A percentile compares a stretch with the other conserved stretches of the same genome.
These are phyloP conservation scores for Polyodon spathula DNA, from an alignment of 2,113 vertebrate species.

Conservation along the genomic window DNA sequence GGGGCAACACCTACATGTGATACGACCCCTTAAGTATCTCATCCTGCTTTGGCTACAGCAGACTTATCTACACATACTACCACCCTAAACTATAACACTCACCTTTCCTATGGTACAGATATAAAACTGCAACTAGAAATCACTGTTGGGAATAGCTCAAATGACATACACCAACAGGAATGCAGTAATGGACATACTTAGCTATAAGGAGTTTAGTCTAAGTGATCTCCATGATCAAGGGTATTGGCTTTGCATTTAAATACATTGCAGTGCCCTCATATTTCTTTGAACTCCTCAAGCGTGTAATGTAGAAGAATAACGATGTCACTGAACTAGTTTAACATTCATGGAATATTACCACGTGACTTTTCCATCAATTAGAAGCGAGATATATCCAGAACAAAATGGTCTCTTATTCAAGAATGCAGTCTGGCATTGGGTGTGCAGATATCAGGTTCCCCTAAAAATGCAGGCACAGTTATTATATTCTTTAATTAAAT, in stretches of 20 bases:
- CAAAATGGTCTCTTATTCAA: slow-evolving; percentile 2
- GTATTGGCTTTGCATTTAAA: not conserved
- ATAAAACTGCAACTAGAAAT: not conserved
- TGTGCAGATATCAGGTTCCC: slow-evolving; percentile 20
- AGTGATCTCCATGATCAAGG: not conserved
- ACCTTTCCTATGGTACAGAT: not conserved
- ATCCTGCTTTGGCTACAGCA: not conserved
- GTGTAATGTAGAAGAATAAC: not conserved
- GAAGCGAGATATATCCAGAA: not conserved
- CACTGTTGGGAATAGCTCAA: not conserved
- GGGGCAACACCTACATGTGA: not conserved
- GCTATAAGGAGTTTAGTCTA: not conserved
- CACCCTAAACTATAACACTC: not conserved
- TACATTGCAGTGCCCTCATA: not conserved
- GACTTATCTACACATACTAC: not conserved
- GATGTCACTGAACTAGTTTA: not conserved
- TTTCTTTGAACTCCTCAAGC: not conserved
- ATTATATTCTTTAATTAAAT: slow-evolving; percentile 41
- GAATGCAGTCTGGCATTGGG: not conserved
- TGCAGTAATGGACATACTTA: not conserved
- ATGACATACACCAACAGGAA: not conserved
- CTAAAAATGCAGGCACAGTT: slow-evolving; percentile 22
- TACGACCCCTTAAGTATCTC: not conserved
- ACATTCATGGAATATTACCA: not conserved
- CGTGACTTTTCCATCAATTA: not conserved